Evolutionary conservation across 1,140 invertebrate species (phyloP), one percentile per base, ranked within the genome.

Genomic region (Anastrepha obliqua): DNA sequence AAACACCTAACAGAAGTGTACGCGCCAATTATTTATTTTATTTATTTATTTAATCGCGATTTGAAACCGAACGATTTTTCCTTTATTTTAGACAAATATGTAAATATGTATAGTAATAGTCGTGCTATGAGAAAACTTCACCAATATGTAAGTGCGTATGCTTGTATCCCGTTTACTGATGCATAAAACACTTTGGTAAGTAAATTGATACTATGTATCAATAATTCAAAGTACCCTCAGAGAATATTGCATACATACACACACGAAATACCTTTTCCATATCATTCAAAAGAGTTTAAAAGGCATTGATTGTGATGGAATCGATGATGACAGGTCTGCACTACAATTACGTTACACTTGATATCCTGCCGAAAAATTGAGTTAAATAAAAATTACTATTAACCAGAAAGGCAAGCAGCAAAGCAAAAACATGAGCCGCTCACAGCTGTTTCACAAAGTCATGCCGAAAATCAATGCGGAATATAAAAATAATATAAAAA

Each of bases 281-380:
- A 5, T 51, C 47, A 42, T 74, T 42, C 64, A 5, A 11, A 9
- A 3, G 44, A 58, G 74, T 81, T 81, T 42, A 81, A 51, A n/a
- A 55, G n/a, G 8, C 51, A 81, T 78, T 55, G 47, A 55, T 81
- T 9, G 39, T 81, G 74, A 81, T 81, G 47, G 11, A 55, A 58
- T 3, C 47, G n/a, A 81, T 29, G 74, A 81, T 20, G n/a, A 81
- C 47, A 81, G 51, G 74, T 29, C 20, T 81, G 74, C 17, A 55
- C n/a, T 81, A 81, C 55, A 81, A 55, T 81, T 81, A 81, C 51
- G 2, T 15, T 58, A 81, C 5, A 81, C 74, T 81, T 81, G 74
- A 81, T 81, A 81, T 42, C 17, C 15, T 81, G 15, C 44, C 67
- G 42, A 81, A 81, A 81, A 81, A 55, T 5, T 47, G 11, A 29